Base-by-base conservation (phyloP, 2,888 invertebrate species). In the Isoperla grammatica region DNA sequence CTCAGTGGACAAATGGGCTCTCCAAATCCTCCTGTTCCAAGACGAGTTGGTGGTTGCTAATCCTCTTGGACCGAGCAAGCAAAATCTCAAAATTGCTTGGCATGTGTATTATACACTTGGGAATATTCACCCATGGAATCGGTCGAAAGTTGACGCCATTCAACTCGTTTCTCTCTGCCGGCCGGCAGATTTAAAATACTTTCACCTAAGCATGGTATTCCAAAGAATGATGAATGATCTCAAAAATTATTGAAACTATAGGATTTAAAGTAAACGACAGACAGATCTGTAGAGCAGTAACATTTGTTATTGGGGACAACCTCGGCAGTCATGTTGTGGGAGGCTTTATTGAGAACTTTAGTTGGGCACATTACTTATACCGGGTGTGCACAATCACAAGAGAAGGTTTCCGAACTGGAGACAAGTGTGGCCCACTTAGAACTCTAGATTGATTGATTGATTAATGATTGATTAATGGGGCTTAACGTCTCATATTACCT, bases 141-240 rank as follows among this genome's bases (percentile, higher is more conserved):
- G 54, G 22, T 57, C 57, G 12, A 17, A 9, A 50, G 55, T 56
- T 12, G 46, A 56, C 4, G 5, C 22, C 6, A 17, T 56, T 4
- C 54, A 56, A 20, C 46, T 56, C 4, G 57, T 42, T 12, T 13
- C 48, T 11, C 20, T 56, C 8, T 56, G 57, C 23, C 17, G 12
- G 20, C 22, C 50, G 5, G 35, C 22, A n/a, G 42, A 42, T 42
- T 6, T 42, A 42, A 42, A 42, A 42, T 42, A 42, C 13, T 42
- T 42, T 3, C 2, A 15, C 11, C 19, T 11, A 4, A 5, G 9
- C 8, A 37, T 9, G 37, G 37, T 37, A 37, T 37, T 37, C 12
- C 8, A 11, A 9, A 6, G 8, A 11, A 11, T 37, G 37, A 37
- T 37, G 6, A 9, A 6, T 11, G 37, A 37, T 37, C 6, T 37